Evolutionary conservation across 2,888 invertebrate species (phyloP), one percentile per base, ranked within the genome.

Genomic region (Oeneis ivallda): DNA sequence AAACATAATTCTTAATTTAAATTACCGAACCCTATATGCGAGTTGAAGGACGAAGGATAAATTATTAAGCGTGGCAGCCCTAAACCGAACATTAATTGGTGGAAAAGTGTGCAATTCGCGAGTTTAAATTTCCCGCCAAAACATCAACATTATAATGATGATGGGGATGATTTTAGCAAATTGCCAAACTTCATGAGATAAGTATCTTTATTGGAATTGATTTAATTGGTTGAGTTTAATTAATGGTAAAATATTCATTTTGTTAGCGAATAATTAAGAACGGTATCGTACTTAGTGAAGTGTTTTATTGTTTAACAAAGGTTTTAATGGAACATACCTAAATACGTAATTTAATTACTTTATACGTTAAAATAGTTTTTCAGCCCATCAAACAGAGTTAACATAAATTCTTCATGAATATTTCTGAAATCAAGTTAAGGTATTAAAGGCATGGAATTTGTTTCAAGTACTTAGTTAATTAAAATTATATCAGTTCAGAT

Each of bases 31-130:
- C 41, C 1, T 34, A 34, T 39, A 19, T 37, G 19, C 26, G 26
- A 26, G 26, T 26, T 26, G 37, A 53, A 17, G 56, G 19, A 13
- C 19, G 19, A 41, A 41, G 41, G 37, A 37, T 37, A 37, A n/a
- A 37, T 37, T 13, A 54, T 54, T 49, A 43, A 54, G 45, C 15
- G 26, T 53, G 62, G 3, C 62, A 62, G 45, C 62, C 62, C 62
- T 62, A 53, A 15, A 80, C 82, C 79, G 80, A 82, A 82, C 84
- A 85, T 85, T 88, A 88, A 89, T 89, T 87, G 88, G 81, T 82
- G 86, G 81, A 85, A 87, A 87, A 89, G 84, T 88, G 89, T 84
- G 82, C 87, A 86, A 83, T 86, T 84, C 83, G 77, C 78, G 75
- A 85, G 84, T 86, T 87, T 85, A 84, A 84, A 85, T 81, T 84